Conservation (phyloP, 2,113 vertebrate genomes). For the Peromyscus leucopus region DNA sequence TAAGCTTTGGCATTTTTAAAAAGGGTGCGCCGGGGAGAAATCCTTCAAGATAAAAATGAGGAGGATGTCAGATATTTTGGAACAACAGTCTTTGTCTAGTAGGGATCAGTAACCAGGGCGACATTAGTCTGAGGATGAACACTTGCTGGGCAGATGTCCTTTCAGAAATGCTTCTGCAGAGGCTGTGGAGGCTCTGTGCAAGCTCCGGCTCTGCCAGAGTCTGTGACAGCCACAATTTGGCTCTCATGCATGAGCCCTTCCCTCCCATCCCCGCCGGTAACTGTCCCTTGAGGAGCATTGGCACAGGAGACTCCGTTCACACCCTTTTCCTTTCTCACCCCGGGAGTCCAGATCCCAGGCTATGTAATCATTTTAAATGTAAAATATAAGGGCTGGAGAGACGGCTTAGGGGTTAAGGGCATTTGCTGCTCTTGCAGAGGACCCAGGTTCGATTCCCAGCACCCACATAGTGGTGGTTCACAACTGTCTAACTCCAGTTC, state of each 20-base stretch:
- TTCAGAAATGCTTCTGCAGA: not conserved
- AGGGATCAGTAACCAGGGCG: not conserved
- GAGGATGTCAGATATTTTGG: not conserved
- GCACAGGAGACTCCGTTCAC: not conserved
- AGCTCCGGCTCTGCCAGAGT: no score
- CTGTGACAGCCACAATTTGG: not conserved
- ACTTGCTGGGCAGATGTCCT: not conserved
- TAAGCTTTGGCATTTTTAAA: not conserved
- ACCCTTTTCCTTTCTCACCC: not conserved
- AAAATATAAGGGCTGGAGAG: not conserved
- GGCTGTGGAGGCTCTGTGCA: no score
- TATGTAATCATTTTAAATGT: not conserved
- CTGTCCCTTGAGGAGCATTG: not conserved
- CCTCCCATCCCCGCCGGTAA: no score
- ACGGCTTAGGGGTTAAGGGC: not conserved
- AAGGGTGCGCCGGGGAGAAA: no score
- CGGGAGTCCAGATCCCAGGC: not conserved
- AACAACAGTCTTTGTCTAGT: not conserved
- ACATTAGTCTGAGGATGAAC: not conserved
- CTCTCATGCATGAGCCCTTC: not conserved
- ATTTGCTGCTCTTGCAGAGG: not conserved
- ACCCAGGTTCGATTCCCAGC: not conserved
- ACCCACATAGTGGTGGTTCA: no score
- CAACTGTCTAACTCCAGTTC: not conserved
- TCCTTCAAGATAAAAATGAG: not conserved